Evolutionary conservation across 2,888 invertebrate species (phyloP).

Genomic region (Sinohyriopsis cumingii): DNA sequence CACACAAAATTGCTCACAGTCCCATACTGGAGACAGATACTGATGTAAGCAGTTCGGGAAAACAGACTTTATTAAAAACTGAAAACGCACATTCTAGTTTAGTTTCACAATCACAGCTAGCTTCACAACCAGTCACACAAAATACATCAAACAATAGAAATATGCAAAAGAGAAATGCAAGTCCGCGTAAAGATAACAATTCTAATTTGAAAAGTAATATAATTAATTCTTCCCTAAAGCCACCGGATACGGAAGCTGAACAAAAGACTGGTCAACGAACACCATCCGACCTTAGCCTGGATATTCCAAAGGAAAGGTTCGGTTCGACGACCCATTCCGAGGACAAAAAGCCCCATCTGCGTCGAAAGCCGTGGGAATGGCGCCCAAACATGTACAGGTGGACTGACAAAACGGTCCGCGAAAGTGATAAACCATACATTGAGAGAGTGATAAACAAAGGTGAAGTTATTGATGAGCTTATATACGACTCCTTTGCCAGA

Average conservation of each 20-base stretch:
- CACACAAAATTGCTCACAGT: too few species aligned
- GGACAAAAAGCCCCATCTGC: conserved; percentile 32
- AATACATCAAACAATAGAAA: too few species aligned
- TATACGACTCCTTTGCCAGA: conserved; percentile 34
- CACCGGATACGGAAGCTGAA: conserved; percentile 5
- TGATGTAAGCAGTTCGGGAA: too few species aligned
- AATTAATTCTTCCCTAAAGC: too few species aligned
- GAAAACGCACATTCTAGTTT: too few species aligned
- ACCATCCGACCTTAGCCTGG: conserved; percentile 26
- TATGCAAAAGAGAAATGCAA: too few species aligned
- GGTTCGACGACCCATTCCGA: conserved; percentile 35
- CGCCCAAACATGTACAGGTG: conserved; percentile 36
- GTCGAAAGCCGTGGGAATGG: conserved; percentile 39
- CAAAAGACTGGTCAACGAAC: neutral
- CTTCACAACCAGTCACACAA: too few species aligned
- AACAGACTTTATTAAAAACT: too few species aligned
- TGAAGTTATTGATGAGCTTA: conserved; percentile 35
- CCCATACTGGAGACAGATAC: too few species aligned
- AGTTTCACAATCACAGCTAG: too few species aligned
- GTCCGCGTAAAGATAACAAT: too few species aligned
- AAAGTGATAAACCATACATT: conserved; percentile 41
- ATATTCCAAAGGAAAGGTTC: conserved; percentile 32
- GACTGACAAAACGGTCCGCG: conserved; percentile 34
- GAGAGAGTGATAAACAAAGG: conserved; percentile 34
- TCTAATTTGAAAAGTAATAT: too few species aligned